Evolutionary conservation across 2,113 vertebrate genomes (phyloP), one percentile per base, ranked within the genome.

Genomic region (Brevimyrus niger): DNA sequence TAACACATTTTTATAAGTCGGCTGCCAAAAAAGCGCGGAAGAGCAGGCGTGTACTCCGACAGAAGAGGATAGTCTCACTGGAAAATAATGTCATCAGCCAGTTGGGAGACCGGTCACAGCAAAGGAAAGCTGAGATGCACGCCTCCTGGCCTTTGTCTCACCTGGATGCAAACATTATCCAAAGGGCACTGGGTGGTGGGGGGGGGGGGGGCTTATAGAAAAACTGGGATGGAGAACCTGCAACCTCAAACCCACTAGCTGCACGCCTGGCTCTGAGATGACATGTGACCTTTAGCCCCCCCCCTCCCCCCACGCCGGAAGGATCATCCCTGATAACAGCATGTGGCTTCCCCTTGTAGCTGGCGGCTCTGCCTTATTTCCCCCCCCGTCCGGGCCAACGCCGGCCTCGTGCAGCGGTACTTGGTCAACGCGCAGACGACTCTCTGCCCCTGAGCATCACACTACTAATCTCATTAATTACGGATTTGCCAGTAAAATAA

Each of bases 351-450:
- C 92, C 89, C 69, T n/a, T 87, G 46, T 38, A 23, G 19, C 87
- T 13, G 7, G 9, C 9, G 87, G 46, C 53, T 47, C 88, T 90
- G 91, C 51, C 90, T 85, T 15, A n/a, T n/a, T 50, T n/a, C 0
- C n/a, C 3, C 42, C 21, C 2, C 17, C 21, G 48, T 87, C 90
- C 65, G 1, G 53, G 9, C 86, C 86, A 92, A 90, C n/a, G 88
- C 92, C 89, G 87, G 89, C 27, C 89, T 89, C 38, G 86, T 89
- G 73, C 11, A 13, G 35, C 10, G 48, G 38, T 55, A 58, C 27
- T 89, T 83, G 58, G 73, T 58, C 73, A 23, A 83, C 19, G 38
- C 1, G 19, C 48, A 82, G 51, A 82, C 13, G 6, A 83, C 31
- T 23, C 73, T 61, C 58, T 89, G 35, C 15, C 76, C 76, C 21